Conservation (phyloP, 2,113 vertebrate genomes). For the Brachyhypopomus gauderio region DNA sequence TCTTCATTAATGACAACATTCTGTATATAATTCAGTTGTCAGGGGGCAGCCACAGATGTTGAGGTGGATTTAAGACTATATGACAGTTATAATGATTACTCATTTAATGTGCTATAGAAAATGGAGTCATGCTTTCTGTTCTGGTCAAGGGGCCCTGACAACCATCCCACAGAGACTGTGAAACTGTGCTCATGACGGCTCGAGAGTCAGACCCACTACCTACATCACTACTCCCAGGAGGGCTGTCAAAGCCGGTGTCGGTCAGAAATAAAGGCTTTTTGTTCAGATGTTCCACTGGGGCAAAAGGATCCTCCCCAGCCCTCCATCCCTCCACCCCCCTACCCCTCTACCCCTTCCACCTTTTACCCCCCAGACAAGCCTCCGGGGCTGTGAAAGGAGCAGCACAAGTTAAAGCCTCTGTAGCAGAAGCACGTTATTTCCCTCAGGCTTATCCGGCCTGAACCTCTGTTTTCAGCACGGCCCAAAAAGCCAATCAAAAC, state of each 20-base stretch:
- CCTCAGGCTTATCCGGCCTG: slow-evolving; percentile 20
- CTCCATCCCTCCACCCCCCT: not conserved
- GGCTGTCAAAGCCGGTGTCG: slow-evolving; percentile 27
- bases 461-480: slow-evolving; percentile 41
- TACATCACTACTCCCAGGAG: slow-evolving; percentile 42
- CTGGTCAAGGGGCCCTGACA: not conserved
- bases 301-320: slow-evolving; percentile 15
- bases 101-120: slow-evolving; percentile 22
- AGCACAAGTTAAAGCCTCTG: slow-evolving; percentile 14
- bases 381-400: not conserved
- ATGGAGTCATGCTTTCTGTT: slow-evolving; percentile 28
- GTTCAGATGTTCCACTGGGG: slow-evolving; percentile 38
- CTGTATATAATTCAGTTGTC: not conserved
- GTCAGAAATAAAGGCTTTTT: slow-evolving; percentile 46
- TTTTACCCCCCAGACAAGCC: not conserved
- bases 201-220: slow-evolving; percentile 37
- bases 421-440: slow-evolving; percentile 32
- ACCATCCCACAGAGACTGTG: slow-evolving; percentile 49
- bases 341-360: no score
- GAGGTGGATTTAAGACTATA: slow-evolving; percentile 1
- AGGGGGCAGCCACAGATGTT: not conserved
- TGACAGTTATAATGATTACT: slow-evolving; percentile 15
- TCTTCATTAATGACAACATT: not conserved
- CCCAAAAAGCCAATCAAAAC: slow-evolving; percentile 49
- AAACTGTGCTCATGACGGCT: slow-evolving; percentile 47